These are phyloP conservation scores for Brachyptera putata DNA, from an alignment of 2,888 invertebrate genomes.

Conservation along the genomic window DNA sequence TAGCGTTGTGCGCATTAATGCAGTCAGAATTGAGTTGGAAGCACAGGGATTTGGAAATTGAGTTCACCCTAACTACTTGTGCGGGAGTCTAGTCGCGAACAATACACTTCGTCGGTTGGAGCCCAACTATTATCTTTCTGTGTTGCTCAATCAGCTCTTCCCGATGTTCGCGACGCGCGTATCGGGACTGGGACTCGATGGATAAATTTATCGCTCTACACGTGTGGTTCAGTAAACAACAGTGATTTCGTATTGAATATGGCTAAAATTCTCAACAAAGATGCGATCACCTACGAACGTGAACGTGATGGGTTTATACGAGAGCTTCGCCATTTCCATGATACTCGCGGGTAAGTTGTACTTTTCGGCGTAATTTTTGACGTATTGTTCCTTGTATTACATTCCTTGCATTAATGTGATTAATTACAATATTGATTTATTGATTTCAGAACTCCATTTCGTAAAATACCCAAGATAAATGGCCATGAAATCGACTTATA, in stretches of 20 bases:
- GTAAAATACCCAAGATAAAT: conserved; percentile 72
- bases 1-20: conserved; percentile 47
- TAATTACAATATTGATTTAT: neutral
- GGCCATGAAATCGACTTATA: conserved; percentile 90
- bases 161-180: conserved; percentile 36
- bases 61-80: conserved; percentile 43
- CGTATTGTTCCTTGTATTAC: neutral
- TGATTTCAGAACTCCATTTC: conserved; percentile 58
- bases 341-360: conserved; percentile 77
- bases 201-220: conserved; percentile 43
- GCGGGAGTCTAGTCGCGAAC: conserved; percentile 43
- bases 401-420: neutral
- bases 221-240: conserved; percentile 43
- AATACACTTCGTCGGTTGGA: conserved; percentile 42
- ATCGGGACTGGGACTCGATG: conserved; percentile 41
- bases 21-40: conserved; percentile 48
- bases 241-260: conserved; percentile 43
- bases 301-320: conserved; percentile 76
- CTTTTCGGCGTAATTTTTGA: conserved; percentile 19
- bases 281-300: conserved; percentile 68
- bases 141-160: conserved; percentile 35
- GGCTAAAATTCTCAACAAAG: conserved; percentile 63
- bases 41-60: conserved; percentile 50
- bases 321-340: conserved; percentile 87
- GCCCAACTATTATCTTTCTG: conserved; percentile 42